Evolutionary conservation across 2,797 vertebrate genomes (phyloP).

Genomic region (Lacerta viridis): DNA sequence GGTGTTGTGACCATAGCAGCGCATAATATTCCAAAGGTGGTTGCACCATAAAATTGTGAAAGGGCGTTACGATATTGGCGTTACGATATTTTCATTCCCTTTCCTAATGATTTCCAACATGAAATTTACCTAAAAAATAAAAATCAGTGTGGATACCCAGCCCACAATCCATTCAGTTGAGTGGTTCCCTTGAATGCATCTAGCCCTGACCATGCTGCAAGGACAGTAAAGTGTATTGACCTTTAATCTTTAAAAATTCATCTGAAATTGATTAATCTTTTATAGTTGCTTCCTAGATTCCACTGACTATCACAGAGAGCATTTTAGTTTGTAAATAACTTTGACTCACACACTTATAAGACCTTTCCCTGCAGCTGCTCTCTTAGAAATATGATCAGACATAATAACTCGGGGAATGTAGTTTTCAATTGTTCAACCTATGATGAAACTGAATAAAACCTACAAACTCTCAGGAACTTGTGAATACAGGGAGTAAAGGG

Average conservation of each 20-base stretch:
- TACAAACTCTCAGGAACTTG: conserved; percentile 35
- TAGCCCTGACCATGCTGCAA: background rate
- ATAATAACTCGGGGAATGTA: conserved; percentile 21
- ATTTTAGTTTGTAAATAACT: background rate
- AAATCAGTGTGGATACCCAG: background rate
- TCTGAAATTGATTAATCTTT: background rate
- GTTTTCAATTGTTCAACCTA: conserved; percentile 27
- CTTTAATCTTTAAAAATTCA: background rate
- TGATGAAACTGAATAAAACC: conserved; percentile 37
- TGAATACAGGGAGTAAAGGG: background rate
- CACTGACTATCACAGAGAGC: background rate
- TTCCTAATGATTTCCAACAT: background rate
- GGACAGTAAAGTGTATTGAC: background rate
- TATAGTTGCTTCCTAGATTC: background rate
- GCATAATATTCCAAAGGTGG: background rate
- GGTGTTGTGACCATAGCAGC: background rate
- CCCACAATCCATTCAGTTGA: background rate
- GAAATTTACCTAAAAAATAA: background rate
- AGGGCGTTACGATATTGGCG: background rate
- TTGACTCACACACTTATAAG: background rate
- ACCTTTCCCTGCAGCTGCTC: conserved; percentile 33
- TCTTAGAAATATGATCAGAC: conserved; percentile 16
- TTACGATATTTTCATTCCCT: background rate
- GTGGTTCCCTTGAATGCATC: background rate
- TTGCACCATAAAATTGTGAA: background rate